Conservation (phyloP, 2,888 invertebrate genomes). For the Oligia strigilis region DNA sequence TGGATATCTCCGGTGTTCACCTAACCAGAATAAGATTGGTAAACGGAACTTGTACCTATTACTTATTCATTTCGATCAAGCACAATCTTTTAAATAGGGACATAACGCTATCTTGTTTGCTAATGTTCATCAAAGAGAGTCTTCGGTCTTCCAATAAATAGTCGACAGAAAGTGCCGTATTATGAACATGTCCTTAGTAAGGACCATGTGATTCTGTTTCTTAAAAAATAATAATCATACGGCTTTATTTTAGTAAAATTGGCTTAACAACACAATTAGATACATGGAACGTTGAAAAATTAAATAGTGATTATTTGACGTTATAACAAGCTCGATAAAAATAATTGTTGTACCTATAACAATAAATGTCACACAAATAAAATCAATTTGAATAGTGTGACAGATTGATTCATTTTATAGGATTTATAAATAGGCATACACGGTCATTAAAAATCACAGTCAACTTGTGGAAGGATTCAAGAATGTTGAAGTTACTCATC, state of each 20-base stretch:
- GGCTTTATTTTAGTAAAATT: neutral
- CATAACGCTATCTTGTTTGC: neutral
- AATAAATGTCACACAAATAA: neutral
- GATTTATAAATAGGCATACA: neutral
- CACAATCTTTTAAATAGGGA: slow-evolving; percentile 31
- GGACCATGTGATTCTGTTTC: neutral
- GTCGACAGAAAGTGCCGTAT: neutral
- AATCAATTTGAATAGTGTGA: neutral
- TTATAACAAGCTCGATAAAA: neutral
- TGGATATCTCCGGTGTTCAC: neutral
- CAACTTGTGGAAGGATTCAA: neutral
- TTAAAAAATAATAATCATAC: neutral
- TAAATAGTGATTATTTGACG: neutral
- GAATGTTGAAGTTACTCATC: neutral
- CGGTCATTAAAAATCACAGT: neutral
- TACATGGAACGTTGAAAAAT: neutral
- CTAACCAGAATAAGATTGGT: neutral
- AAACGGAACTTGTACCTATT: neutral
- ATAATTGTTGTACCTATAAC: no score
- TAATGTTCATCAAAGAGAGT: slow-evolving; percentile 17
- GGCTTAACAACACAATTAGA: neutral
- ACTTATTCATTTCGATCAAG: slow-evolving; percentile 30
- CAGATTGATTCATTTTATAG: neutral
- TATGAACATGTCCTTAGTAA: no score
- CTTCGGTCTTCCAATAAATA: neutral